Conservation (phyloP, 2,113 vertebrate genomes). For the Apodemus sylvaticus region DNA sequence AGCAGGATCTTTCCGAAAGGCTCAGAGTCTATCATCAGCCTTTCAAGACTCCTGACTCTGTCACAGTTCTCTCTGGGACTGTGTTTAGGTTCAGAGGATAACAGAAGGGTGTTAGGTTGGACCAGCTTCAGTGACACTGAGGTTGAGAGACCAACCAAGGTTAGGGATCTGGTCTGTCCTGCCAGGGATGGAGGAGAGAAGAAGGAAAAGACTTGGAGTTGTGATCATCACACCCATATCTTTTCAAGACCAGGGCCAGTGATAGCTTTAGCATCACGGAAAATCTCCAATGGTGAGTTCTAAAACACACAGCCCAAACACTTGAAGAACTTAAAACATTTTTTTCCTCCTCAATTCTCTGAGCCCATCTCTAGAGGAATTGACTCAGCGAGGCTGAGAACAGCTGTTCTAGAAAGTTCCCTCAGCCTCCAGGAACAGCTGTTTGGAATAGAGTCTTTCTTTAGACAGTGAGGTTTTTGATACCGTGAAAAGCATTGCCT, state of each 20-base stretch:
- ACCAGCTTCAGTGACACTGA: neutral
- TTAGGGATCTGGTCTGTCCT: neutral
- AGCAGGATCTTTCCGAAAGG: neutral
- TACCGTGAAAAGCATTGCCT: neutral
- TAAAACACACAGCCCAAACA: neutral
- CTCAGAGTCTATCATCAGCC: neutral
- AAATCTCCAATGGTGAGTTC: neutral
- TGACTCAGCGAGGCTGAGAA: neutral
- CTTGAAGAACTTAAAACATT: neutral
- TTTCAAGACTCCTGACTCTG: neutral
- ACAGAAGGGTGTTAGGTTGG: neutral
- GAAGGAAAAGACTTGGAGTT: neutral
- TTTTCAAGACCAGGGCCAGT: neutral
- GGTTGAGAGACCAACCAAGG: neutral
- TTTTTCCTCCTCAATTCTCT: neutral
- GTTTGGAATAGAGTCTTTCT: conserved; percentile 37
- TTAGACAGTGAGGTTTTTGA: neutral
- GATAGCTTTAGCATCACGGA: neutral
- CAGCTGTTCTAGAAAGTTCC: neutral
- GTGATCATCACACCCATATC: neutral
- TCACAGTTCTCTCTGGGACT: neutral
- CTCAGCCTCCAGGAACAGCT: conserved; percentile 46
- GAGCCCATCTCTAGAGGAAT: neutral
- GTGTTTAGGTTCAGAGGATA: neutral
- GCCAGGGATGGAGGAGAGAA: neutral